Conservation (phyloP, 1,140 invertebrate species). For the Plectus sambesii region DNA sequence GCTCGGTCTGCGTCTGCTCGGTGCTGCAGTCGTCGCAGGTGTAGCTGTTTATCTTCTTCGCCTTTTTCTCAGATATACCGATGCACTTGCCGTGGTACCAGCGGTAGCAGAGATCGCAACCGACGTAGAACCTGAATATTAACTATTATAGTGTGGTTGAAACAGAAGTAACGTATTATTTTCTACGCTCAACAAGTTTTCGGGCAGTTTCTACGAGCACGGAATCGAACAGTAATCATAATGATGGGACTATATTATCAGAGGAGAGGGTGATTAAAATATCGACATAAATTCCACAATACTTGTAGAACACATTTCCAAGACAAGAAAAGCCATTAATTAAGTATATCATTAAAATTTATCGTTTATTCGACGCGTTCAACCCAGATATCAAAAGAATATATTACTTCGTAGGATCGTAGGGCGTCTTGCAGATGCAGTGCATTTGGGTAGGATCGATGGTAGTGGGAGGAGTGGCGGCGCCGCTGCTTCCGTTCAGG, state of each 20-base stretch:
- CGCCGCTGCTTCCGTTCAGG: too few relatives aligned
- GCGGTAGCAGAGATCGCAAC: slow-evolving; percentile 89
- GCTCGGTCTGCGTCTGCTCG: slow-evolving; percentile 61
- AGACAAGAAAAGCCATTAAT: too few relatives aligned
- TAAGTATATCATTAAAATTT: too few relatives aligned
- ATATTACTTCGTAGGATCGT: slow-evolving; percentile 63
- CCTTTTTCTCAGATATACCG: slow-evolving; percentile 80
- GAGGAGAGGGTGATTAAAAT: neutral
- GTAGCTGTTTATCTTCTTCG: slow-evolving; percentile 70
- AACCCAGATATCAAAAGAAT: slow-evolving; percentile 1
- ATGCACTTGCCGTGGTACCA: slow-evolving; percentile 98
- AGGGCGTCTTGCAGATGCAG: slow-evolving; percentile 83
- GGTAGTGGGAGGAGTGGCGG: too few relatives aligned
- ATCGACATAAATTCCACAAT: too few relatives aligned
- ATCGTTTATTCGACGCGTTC: neutral
- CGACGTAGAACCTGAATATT: slow-evolving; percentile 74
- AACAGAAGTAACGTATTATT: slow-evolving; percentile 1
- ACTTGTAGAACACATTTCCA: too few relatives aligned
- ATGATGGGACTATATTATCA: neutral
- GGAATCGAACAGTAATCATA: too few relatives aligned
- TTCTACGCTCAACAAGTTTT: neutral
- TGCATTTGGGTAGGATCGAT: slow-evolving; percentile 51
- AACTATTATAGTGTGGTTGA: slow-evolving; percentile 11
- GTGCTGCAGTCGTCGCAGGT: slow-evolving; percentile 67
- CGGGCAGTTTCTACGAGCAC: neutral